Evolutionary conservation across 2,113 vertebrate genomes (phyloP), one percentile per base, ranked within the genome.

Genomic region (Halichoerus grypus): DNA sequence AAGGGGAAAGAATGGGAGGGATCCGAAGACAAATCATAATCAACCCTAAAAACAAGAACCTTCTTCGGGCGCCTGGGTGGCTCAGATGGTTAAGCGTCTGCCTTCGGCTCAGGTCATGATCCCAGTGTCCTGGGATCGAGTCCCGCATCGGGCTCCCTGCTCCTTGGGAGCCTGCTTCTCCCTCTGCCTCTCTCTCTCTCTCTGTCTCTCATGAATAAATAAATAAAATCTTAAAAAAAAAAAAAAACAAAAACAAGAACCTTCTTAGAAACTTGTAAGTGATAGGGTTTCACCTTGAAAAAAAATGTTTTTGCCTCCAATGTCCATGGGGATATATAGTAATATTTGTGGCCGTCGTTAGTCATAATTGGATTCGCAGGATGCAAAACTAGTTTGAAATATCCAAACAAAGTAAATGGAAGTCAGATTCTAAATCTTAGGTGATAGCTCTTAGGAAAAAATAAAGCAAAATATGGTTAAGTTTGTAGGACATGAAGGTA

Each of bases 321-420:
- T n/a, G 8, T 28, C 12, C 15, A 21, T 9, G 5, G 18, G 24
- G 26, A 28, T 18, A 42, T 31, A 87, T n/a, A 63, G 71, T 91
- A 51, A 84, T 79, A 31, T 83, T 11, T 88, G 26, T 74, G 15
- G 7, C 26, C 42, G 69, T 61, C 87, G 10, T 57, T 61, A 83
- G 46, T 92, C 79, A 87, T 36, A 42, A 86, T 55, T 63, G 88
- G 3, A 57, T 79, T 72, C 53, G 12, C n/a, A 91, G 46, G 18
- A 71, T 59, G 1, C 1, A 53, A 10, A 53, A 55, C 4, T 61
- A 93, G 42, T 76, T 76, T 76, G 19, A 49, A 53, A 91, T 63
- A 86, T 42, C 6, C 16, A 91, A 79, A 84, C 39, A 22, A 84
- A 87, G 69, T 80, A 69, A 94, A 65, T 36, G 46, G 65, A 98